Conservation (phyloP, 2,888 invertebrate species). For the Erynnis tages region DNA sequence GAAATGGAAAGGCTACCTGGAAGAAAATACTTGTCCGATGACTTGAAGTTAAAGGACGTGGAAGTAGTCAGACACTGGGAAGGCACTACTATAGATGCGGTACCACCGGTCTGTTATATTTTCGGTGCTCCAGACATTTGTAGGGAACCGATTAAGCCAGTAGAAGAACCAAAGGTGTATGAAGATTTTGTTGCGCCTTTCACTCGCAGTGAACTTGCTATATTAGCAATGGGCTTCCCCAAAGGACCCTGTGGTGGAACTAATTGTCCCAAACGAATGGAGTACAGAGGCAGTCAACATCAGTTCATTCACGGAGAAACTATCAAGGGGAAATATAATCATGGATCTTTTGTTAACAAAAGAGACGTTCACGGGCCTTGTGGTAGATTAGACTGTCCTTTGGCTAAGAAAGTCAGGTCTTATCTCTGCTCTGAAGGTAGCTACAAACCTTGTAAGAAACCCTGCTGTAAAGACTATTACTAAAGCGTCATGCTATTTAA, state of each 20-base stretch:
- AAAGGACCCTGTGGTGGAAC: constrained; percentile 77
- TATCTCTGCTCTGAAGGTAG: constrained; percentile 65
- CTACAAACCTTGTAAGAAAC: constrained; percentile 69
- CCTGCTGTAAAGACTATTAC: constrained; percentile 66
- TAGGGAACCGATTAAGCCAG: constrained; percentile 59
- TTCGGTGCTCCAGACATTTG: constrained; percentile 71
- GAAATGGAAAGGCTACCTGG: constrained; percentile 75
- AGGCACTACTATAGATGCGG: constrained; percentile 62
- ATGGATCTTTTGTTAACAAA: constrained; percentile 70
- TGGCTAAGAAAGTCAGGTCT: constrained; percentile 65
- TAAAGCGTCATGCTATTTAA: constrained; percentile 33
- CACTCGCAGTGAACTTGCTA: constrained; percentile 63
- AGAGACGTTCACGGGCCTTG: constrained; percentile 74
- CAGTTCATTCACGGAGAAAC: constrained; percentile 68
- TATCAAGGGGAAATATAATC: constrained; percentile 65
- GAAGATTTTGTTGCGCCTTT: constrained; percentile 71
- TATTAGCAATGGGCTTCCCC: constrained; percentile 75
- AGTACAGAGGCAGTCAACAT: constrained; percentile 70
- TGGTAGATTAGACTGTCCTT: constrained; percentile 70
- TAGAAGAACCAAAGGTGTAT: constrained; percentile 50
- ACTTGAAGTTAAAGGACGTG: constrained; percentile 65
- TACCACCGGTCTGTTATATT: constrained; percentile 68
- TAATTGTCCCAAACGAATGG: constrained; percentile 71
- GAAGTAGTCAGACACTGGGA: constrained; percentile 76
- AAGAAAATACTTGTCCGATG: constrained; percentile 66